Evolutionary conservation across 2,888 invertebrate genomes (phyloP).

Genomic region (Ennomos erosarius): DNA sequence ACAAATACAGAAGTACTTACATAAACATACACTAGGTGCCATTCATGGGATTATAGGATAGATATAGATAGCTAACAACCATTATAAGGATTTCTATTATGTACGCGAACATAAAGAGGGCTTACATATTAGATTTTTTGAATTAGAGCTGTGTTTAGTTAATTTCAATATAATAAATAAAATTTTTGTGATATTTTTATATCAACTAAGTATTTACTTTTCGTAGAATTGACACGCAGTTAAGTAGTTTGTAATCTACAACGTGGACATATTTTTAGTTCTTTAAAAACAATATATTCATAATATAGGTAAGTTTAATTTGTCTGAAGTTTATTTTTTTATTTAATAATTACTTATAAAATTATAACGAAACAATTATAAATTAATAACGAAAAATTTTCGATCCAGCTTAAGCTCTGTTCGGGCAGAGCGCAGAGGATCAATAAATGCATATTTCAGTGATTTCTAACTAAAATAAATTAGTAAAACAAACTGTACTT

Average conservation of each 20-base stretch:
- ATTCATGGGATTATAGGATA: constrained; percentile 42
- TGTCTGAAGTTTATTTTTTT: constrained; percentile 20
- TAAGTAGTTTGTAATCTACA: constrained; percentile 5
- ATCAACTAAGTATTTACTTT: constrained; percentile 42
- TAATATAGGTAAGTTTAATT: constrained; percentile 22
- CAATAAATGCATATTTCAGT: constrained; percentile 80
- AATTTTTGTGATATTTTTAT: constrained; percentile 42
- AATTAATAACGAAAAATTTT: constrained; percentile 52
- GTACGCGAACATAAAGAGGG: constrained; percentile 25
- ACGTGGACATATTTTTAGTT: constrained; percentile 18
- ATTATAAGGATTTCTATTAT: constrained; percentile 13
- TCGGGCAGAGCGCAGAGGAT: constrained; percentile 61
- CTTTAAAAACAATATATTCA: constrained; percentile 15
- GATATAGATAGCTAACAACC: constrained; percentile 22
- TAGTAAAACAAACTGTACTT: constrained; percentile 59
- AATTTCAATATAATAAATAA: constrained; percentile 35
- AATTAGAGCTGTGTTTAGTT: constrained; percentile 40
- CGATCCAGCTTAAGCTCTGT: constrained; percentile 59
- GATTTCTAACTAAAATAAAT: constrained; percentile 61
- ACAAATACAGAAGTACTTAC: constrained; percentile 71
- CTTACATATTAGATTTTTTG: constrained; percentile 13
- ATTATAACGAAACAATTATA: constrained; percentile 49
- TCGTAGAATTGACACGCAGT: constrained; percentile 13
- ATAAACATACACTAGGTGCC: constrained; percentile 66
- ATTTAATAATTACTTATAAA: constrained; percentile 17